A percentile compares a stretch with the other conserved stretches of the same genome.
These are phyloP conservation scores for Brassicogethes aeneus DNA, from an alignment of 2,888 invertebrate species.

Conservation along the genomic window DNA sequence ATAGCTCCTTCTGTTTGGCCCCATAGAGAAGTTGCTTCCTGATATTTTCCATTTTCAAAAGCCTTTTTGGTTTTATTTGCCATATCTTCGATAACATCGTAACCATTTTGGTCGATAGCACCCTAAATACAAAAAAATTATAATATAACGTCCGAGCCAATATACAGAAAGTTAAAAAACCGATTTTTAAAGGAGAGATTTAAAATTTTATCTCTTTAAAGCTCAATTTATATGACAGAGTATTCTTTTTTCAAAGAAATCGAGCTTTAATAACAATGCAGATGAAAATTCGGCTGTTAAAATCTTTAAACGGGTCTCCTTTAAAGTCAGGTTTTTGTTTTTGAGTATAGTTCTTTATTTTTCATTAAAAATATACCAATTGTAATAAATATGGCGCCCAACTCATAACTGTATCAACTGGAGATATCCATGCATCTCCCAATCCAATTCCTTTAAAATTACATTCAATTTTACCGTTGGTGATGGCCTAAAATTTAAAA, in stretches of 20 bases:
- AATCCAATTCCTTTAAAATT: conserved; percentile 72
- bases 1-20: conserved; percentile 13
- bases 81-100: conserved; percentile 10
- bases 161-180: too few species aligned
- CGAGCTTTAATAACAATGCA: too few species aligned
- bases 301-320: too few species aligned
- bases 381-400: conserved; percentile 75
- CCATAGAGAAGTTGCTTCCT: conserved; percentile 47
- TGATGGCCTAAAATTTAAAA: conserved; percentile 18
- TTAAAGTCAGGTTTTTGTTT: too few species aligned
- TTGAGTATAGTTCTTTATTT: too few species aligned
- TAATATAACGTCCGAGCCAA: too few species aligned
- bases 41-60: conserved; percentile 45
- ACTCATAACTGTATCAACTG: conserved; percentile 71
- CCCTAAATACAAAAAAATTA: conserved; percentile 15
- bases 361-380: conserved; percentile 44
- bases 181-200: too few species aligned
- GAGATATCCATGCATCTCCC: conserved; percentile 87
- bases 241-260: too few species aligned
- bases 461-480: conserved; percentile 33
- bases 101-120: conserved; percentile 16
- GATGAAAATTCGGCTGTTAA: too few species aligned
- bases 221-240: too few species aligned
- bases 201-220: too few species aligned
- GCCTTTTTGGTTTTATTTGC: conserved; percentile 23